Evolutionary conservation across 2,113 vertebrate genomes (phyloP), one percentile per base, ranked within the genome.

Genomic region (Clupea harengus): DNA sequence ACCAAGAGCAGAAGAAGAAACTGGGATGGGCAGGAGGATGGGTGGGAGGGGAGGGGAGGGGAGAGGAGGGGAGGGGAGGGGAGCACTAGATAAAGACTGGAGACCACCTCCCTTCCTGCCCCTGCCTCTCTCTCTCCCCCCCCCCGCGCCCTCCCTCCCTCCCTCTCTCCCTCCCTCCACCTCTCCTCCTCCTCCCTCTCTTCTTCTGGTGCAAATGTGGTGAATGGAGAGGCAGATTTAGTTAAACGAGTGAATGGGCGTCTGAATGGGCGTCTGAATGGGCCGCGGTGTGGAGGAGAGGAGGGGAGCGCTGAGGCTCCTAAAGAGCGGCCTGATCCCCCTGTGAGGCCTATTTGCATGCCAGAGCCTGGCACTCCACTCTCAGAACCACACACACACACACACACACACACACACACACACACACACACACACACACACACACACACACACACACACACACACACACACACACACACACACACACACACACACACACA

Each of bases 171-270:
- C 83, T 50, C 52, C 72, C 86, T 83, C 78, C 84, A 52, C 60
- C 75, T 32, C 50, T 82, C 52, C 39, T 87, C 89, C 81, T 89
- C 85, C 86, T 85, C 81, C 78, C 64, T 75, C 72, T 82, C 85
- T 47, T 20, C 85, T 83, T 86, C 87, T 82, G 82, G 91, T 94
- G 93, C 94, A 94, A 94, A 88, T 92, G 92, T 91, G 84, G 86
- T 94, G 94, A 95, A 95, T 94, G 93, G 93, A 89, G 91, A 92
- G 93, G 92, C 91, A 91, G 92, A 93, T 94, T 95, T 91, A 93
- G 86, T 67, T 67, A 67, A 81, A 86, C 83, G 39, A 83, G 83
- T 89, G 81, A 89, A 89, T 82, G 89, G 45, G 25, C 50, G 88
- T 83, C 91, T 94, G 92, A 95, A 94, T 94, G 93, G 91, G 92